phyloP scores from a whole-genome alignment of 2,888 invertebrate species.

The Aricia artaxerxes region DNA sequence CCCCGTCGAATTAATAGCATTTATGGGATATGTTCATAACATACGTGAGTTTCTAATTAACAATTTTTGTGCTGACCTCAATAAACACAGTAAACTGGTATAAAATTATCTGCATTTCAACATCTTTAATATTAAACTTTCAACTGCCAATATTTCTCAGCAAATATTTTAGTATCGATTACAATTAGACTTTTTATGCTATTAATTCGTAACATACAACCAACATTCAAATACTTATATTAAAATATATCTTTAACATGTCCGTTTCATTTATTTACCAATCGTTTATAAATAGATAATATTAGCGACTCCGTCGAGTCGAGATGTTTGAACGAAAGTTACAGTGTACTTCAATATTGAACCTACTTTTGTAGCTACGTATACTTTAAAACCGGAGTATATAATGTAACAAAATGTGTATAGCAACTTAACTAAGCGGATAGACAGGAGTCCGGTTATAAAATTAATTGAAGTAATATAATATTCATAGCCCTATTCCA shows the following conservation, averaged over 20 bases:
- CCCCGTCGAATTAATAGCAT: constrained; percentile 23
- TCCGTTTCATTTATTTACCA: constrained; percentile 2
- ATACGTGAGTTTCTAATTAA: background rate
- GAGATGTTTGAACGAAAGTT: constrained; percentile 4
- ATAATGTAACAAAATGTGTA: constrained; percentile 1
- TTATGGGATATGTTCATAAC: constrained; percentile 2
- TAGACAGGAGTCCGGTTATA: background rate
- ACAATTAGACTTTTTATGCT: constrained; percentile 15
- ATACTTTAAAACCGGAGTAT: background rate
- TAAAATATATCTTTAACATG: constrained; percentile 22
- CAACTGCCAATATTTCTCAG: constrained; percentile 12
- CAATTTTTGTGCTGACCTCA: background rate
- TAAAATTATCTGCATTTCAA: constrained; percentile 5
- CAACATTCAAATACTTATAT: constrained; percentile 18
- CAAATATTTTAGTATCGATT: constrained; percentile 1
- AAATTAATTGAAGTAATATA: constrained; percentile 7
- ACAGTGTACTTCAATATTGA: background rate
- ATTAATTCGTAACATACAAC: constrained; percentile 24
- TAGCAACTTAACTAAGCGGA: background rate
- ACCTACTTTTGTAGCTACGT: background rate
- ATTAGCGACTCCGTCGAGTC: background rate
- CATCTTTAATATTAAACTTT: constrained; percentile 12
- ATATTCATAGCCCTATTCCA: constrained; percentile 25
- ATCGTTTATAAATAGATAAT: constrained; percentile 6
- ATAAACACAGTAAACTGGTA: background rate